These are phyloP conservation scores for Heliconius ismenius DNA, from an alignment of 2,888 invertebrate species.

Conservation along the genomic window DNA sequence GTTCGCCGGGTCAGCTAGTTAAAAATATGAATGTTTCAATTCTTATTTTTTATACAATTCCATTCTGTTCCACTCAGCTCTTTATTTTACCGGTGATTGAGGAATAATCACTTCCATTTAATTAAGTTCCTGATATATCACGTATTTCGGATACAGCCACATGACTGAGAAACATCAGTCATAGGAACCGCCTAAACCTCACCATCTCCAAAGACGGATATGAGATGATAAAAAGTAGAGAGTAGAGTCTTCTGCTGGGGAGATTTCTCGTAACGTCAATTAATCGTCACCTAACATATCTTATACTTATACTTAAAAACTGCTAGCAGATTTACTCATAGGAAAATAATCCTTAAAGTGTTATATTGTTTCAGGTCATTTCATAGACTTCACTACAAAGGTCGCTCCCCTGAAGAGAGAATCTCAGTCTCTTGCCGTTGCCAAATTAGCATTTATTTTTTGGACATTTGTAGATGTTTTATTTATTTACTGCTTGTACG, in stretches of 20 bases:
- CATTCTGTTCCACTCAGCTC: background rate
- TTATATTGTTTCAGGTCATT: constrained; percentile 60
- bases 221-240: background rate
- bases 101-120: background rate
- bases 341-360: background rate
- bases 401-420: constrained; percentile 55
- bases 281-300: background rate
- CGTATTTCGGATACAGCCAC: no score
- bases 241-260: background rate
- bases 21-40: no score
- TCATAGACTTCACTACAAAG: constrained; percentile 60
- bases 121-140: no score
- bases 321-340: background rate
- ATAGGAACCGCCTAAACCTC: background rate
- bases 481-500: constrained; percentile 70
- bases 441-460: constrained; percentile 81
- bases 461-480: constrained; percentile 84
- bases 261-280: background rate
- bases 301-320: background rate
- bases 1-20: no score
- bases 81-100: background rate
- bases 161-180: no score
- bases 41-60: background rate
- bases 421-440: constrained; percentile 57
- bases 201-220: background rate